A percentile compares a stretch with the other conserved stretches of the same genome.
Evolutionary conservation across 2,797 vertebrate genomes (phyloP).

Genomic region (Enoplosus armatus): DNA sequence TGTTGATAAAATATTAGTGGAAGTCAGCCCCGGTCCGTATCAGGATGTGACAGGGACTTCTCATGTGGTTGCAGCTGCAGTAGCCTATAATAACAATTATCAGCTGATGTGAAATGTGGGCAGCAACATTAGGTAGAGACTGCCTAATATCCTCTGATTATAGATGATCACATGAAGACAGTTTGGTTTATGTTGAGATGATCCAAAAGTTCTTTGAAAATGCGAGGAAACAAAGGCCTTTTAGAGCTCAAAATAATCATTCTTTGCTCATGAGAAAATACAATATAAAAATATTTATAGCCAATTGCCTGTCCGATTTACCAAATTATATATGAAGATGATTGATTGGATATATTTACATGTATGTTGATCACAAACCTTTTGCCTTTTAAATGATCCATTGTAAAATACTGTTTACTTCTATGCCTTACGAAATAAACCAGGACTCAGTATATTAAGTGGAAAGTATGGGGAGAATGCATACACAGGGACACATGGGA

Average conservation of each 20-base stretch:
- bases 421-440: constrained; percentile 16
- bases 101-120: constrained; percentile 1
- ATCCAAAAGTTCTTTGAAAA: neutral
- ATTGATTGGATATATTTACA: neutral
- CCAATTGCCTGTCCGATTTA: neutral
- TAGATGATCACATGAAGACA: neutral
- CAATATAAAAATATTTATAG: neutral
- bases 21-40: neutral
- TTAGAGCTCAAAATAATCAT: neutral
- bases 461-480: constrained; percentile 66
- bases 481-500: constrained; percentile 45
- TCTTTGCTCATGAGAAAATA: neutral
- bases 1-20: neutral
- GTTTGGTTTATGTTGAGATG: constrained; percentile 7
- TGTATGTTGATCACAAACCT: neutral
- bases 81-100: neutral
- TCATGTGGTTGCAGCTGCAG: constrained; percentile 8
- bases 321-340: neutral
- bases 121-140: neutral
- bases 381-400: constrained; percentile 23
- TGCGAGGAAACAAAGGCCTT: neutral
- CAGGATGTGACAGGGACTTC: neutral
- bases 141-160: neutral
- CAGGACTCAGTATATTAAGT: constrained; percentile 22
- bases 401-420: constrained; percentile 29